Base-by-base conservation (phyloP, 2,888 invertebrate species). In the Copidosoma aretas region DNA sequence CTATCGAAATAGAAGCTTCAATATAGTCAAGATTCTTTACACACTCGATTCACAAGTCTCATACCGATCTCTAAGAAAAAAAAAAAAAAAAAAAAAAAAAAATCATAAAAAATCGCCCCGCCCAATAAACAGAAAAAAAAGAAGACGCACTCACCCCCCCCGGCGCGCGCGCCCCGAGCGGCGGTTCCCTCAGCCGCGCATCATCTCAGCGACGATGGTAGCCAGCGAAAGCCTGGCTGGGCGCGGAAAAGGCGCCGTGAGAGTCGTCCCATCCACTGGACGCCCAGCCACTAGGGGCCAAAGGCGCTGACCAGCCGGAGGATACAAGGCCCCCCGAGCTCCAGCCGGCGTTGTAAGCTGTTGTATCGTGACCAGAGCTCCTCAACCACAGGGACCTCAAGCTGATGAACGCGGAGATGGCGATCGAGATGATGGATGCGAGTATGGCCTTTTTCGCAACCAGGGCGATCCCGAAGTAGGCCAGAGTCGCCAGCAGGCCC, bases 401-500 rank as follows among this genome's bases (percentile, higher is more conserved):
- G 2, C 69, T 61, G 22, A 86, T 77, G 81, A 88, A 87, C 60
- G 86, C 84, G 22, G 89, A 88, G 75, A 90, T 82, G 75, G 87
- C 86, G 75, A 90, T 85, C 1, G 90, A 89, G 72, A 89, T 82
- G 66, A 89, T 78, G 4, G 88, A 87, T 1, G 87, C 86, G 72
- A 89, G 77, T 73, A 89, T 83, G 59, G 89, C 90, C 79, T 89
- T 89, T 84, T 90, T 89, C 74, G 90, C 89, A 75, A 90, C 80
- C 71, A 89, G 80, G 57, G 87, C 86, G 73, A 89, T 86, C 60
- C 85, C 87, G 78, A 89, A 85, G 82, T 88, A 87, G 39, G 86
- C 84, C 60, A 89, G 81, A 49, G 87, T 84, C 32, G 85, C 85
- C 69, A 89, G 80, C 1, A 86, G 82, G 57, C 86, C 87, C 72